Evolutionary conservation across 2,797 vertebrate species (phyloP).

Genomic region (Fistularia commersonii): DNA sequence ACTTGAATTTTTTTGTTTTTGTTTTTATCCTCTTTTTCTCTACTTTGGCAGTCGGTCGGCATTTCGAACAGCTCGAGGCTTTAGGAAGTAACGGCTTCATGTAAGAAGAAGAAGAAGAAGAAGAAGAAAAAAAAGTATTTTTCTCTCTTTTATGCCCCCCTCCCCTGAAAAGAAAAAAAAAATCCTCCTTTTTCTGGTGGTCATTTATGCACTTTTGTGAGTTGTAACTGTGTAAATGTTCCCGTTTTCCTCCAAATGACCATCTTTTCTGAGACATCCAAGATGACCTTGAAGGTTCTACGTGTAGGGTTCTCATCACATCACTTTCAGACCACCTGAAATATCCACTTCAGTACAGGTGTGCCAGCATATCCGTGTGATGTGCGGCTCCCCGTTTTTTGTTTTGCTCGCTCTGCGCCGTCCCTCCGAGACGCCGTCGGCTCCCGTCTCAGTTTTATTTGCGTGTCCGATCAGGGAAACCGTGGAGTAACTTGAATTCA

Average conservation of each 20-base stretch:
- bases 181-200: constrained; percentile 43
- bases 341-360: no score
- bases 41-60: constrained; percentile 48
- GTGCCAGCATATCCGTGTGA: no score
- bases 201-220: constrained; percentile 74
- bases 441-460: no score
- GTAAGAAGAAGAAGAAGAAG: constrained; percentile 21
- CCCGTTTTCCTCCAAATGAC: constrained; percentile 49
- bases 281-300: constrained; percentile 57
- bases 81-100: constrained; percentile 46
- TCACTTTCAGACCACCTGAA: no score
- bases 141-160: constrained; percentile 24
- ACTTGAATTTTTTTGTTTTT: constrained; percentile 65
- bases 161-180: no score
- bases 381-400: no score
- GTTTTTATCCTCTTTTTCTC: constrained; percentile 37
- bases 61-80: constrained; percentile 49
- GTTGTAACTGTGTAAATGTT: constrained; percentile 66
- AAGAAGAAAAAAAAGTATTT: constrained; percentile 36
- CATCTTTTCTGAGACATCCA: constrained; percentile 39
- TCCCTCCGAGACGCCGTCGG: no score
- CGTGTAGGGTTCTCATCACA: constrained; percentile 49
- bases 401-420: no score
- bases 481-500: no score
- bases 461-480: no score